Evolutionary conservation across 2,888 invertebrate genomes (phyloP), one percentile per base, ranked within the genome.

Genomic region (Hirtodrosophila alboralis): DNA sequence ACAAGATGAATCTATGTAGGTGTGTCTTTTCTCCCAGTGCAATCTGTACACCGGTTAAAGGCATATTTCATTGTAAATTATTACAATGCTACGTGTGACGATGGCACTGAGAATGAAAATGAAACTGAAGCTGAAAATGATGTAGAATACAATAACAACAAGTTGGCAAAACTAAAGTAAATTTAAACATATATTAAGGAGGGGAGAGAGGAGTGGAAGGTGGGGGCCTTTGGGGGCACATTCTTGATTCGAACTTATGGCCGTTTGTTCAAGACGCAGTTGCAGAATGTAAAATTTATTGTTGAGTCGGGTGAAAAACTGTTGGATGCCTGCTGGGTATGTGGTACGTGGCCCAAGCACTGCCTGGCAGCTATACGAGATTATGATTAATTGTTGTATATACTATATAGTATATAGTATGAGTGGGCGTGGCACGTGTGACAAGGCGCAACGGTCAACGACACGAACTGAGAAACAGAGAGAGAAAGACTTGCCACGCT

Each of bases 41-140:
- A 40, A 45, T 9, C 10, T 31, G 16, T 36, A 4, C 26, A 37
- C 26, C 47, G 28, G 3, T 33, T 43, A 8, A 23, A 30, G 70
- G 58, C 84, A 80, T 80, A 85, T 85, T 85, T 80, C 72, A 81
- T 67, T 36, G 13, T 64, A 75, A 80, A 64, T 83, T 84, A 80
- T 80, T 68, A 60, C 79, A 34, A 45, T 64, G 49, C 49, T 78
- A 80, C 79, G 79, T 80, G 79, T 38, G 57, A 45, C 36, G 40
- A 47, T 63, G 62, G 26, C 57, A 36, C n/a, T n/a, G n/a, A n/a
- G n/a, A n/a, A n/a, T n/a, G n/a, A 41, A 52, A 30, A 67, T n/a
- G n/a, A n/a, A n/a, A n/a, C n/a, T n/a, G n/a, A n/a, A n/a, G n/a
- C n/a, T n/a, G n/a, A n/a, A 59, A 57, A 57, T 66, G 60, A 81